A percentile compares a stretch with the other conserved stretches of the same genome.
Evolutionary conservation across 2,888 invertebrate species (phyloP).

Genomic region (Mythimna albipuncta): DNA sequence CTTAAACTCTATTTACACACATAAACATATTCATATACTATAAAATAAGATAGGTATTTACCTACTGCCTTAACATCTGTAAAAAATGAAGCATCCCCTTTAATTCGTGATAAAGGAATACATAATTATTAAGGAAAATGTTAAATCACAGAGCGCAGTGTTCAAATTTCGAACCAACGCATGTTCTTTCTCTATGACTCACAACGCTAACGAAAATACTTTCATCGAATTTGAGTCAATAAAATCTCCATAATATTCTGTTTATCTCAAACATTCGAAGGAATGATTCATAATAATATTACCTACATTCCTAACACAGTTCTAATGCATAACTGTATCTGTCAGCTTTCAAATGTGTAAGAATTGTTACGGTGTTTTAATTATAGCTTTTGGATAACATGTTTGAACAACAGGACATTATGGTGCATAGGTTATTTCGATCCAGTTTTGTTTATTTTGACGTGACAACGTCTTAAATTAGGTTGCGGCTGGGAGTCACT

Average conservation of each 20-base stretch:
- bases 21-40: no score
- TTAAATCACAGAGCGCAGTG: background rate
- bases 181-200: background rate
- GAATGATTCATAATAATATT: slow-evolving; percentile 24
- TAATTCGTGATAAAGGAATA: no score
- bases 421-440: no score
- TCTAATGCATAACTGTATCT: slow-evolving; percentile 27
- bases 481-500: no score
- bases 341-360: slow-evolving; percentile 14
- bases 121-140: no score
- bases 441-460: no score
- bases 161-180: background rate
- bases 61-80: no score
- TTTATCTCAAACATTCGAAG: slow-evolving; percentile 20
- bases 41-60: no score
- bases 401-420: background rate
- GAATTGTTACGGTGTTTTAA: slow-evolving; percentile 16
- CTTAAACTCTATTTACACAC: no score
- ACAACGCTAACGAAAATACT: slow-evolving; percentile 1
- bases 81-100: no score
- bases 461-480: no score
- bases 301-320: slow-evolving; percentile 10
- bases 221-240: slow-evolving; percentile 4
- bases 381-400: background rate
- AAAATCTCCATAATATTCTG: background rate